These are phyloP conservation scores for Pantala flavescens DNA, from an alignment of 1,140 invertebrate genomes.

Conservation along the genomic window DNA sequence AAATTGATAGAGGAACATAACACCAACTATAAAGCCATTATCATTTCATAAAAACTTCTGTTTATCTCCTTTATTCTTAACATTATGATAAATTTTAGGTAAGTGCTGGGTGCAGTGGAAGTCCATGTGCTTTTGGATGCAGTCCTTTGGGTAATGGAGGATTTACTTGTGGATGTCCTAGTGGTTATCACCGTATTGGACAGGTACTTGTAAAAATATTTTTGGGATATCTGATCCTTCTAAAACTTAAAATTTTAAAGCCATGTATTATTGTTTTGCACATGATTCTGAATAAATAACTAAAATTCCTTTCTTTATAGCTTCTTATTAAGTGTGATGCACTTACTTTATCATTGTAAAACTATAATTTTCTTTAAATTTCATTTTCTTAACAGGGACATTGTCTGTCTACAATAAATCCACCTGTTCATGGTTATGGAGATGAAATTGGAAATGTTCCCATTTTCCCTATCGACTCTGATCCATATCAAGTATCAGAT, in stretches of 20 bases:
- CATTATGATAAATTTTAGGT: constrained; percentile 37
- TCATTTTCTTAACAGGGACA: constrained; percentile 48
- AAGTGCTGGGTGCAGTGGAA: constrained; percentile 52
- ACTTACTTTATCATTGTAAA: too few relatives aligned
- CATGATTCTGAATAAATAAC: too few relatives aligned
- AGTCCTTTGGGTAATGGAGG: constrained; percentile 45
- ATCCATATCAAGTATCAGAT: constrained; percentile 40
- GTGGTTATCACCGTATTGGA: constrained; percentile 66
- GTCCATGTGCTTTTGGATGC: constrained; percentile 71
- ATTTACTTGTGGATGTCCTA: constrained; percentile 67
- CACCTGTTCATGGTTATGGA: constrained; percentile 40
- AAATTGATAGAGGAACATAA: too few relatives aligned
- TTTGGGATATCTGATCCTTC: not conserved
- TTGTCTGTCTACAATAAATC: constrained; percentile 66
- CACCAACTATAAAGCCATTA: too few relatives aligned
- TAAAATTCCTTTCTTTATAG: too few relatives aligned
- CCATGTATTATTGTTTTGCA: too few relatives aligned
- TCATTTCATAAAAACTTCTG: too few relatives aligned
- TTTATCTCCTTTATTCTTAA: too few relatives aligned
- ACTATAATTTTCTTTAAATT: too few relatives aligned
- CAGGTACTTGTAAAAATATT: constrained; percentile 29
- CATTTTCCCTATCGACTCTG: constrained; percentile 48
- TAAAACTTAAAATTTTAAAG: too few relatives aligned
- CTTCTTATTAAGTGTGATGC: not conserved
- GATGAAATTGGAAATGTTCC: constrained; percentile 58